Conservation (phyloP, 2,113 vertebrate genomes). For the Anoura caudifer region DNA sequence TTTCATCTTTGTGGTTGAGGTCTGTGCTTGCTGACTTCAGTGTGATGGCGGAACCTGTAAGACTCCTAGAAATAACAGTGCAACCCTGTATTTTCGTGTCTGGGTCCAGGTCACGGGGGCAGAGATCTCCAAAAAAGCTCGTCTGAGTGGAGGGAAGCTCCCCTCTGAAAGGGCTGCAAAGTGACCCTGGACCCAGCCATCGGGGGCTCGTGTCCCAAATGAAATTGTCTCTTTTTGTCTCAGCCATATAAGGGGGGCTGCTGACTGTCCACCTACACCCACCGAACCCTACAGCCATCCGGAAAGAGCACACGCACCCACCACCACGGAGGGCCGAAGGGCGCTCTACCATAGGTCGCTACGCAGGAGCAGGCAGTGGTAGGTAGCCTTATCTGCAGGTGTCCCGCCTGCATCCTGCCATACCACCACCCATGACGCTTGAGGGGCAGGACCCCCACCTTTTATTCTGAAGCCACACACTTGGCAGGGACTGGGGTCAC, state of each 20-base stretch:
- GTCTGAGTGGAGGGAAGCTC: not conserved
- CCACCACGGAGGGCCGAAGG: not conserved
- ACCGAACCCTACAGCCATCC: conserved; percentile 24
- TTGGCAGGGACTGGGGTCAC: not conserved
- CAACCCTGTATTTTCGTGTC: not conserved
- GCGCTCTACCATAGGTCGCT: conserved; percentile 22
- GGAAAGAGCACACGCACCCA: not conserved
- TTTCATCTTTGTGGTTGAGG: not conserved
- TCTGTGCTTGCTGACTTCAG: not conserved
- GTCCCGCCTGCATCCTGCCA: not conserved
- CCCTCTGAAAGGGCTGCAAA: not conserved
- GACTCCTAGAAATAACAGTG: not conserved
- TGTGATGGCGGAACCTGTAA: not conserved
- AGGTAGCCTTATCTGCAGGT: not conserved
- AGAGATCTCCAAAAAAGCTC: not conserved
- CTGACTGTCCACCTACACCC: not conserved
- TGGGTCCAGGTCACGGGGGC: not conserved
- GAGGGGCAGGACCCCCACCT: not conserved
- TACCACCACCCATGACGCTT: too few relatives aligned
- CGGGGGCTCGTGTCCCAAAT: not conserved
- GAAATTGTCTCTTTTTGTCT: not conserved
- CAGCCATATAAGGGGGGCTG: not conserved
- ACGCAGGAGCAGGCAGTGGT: not conserved
- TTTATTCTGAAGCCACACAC: not conserved
- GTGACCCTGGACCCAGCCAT: not conserved